These are phyloP conservation scores for Craniophora ligustri DNA, from an alignment of 2,888 invertebrate genomes.

Conservation along the genomic window DNA sequence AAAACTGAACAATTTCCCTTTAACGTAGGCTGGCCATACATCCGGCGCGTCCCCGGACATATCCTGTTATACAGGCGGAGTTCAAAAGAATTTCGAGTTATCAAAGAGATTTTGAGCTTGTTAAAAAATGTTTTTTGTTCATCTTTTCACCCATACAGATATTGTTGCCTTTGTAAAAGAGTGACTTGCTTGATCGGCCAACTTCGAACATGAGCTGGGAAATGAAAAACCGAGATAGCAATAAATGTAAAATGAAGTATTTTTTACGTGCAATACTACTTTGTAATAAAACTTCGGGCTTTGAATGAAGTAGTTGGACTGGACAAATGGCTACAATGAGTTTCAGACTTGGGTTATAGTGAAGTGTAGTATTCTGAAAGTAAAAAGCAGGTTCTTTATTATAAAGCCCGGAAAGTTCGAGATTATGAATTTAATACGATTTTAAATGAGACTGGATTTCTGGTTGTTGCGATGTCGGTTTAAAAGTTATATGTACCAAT, in stretches of 20 bases:
- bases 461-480: too few relatives aligned
- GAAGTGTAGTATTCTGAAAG: not conserved
- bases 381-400: too few relatives aligned
- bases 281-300: not conserved
- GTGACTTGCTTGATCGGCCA: conserved; percentile 1
- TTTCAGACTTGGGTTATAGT: not conserved
- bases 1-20: conserved; percentile 50
- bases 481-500: conserved; percentile 16
- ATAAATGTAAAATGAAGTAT: conserved; percentile 6
- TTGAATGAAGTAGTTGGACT: not conserved
- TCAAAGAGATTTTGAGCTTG: conserved; percentile 40
- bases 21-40: conserved; percentile 40
- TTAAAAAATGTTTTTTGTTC: conserved; percentile 21
- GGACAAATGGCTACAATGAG: not conserved
- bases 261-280: not conserved
- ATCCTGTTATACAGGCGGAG: conserved; percentile 6
- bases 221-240: conserved; percentile 17
- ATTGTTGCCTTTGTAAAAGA: conserved; percentile 18
- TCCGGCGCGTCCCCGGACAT: conserved; percentile 13
- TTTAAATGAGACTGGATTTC: too few relatives aligned
- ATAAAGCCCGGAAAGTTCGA: too few relatives aligned
- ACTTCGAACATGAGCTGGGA: conserved; percentile 10
- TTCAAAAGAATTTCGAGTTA: conserved; percentile 33
- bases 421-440: too few relatives aligned
- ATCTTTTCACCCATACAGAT: conserved; percentile 16